These are phyloP conservation scores for Eclectus roratus DNA, from an alignment of 2,113 vertebrate genomes.

Conservation along the genomic window DNA sequence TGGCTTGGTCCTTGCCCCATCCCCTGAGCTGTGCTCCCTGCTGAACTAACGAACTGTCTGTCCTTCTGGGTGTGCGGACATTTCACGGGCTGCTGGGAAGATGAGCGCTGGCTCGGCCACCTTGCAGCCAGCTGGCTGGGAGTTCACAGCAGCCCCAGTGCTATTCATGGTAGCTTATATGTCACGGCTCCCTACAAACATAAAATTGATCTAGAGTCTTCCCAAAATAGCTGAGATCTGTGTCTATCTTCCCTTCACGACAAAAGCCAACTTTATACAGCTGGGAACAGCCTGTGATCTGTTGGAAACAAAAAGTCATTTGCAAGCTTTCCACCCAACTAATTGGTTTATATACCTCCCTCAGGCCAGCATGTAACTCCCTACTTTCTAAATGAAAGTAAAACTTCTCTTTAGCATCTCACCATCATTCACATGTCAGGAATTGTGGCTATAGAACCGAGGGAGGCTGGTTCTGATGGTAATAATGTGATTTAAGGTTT, in stretches of 20 bases:
- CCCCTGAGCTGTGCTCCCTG: neutral
- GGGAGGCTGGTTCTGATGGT: neutral
- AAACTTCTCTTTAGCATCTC: neutral
- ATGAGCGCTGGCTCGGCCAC: neutral
- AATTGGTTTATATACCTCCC: neutral
- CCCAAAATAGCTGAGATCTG: neutral
- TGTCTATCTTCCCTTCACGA: neutral
- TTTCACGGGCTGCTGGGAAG: neutral
- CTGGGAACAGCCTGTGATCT: neutral
- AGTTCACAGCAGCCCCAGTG: neutral
- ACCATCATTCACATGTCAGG: neutral
- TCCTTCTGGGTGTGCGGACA: rapidly evolving
- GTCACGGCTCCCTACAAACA: neutral
- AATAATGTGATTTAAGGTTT: neutral
- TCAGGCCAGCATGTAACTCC: neutral
- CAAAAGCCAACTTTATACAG: neutral
- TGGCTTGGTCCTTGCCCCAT: neutral
- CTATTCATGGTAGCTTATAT: slow-evolving; percentile 15
- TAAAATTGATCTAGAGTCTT: slow-evolving; percentile 38
- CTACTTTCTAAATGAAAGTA: neutral
- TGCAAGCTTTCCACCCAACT: slow-evolving; percentile 16
- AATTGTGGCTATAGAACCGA: rapidly evolving
- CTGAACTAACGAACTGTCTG: rapidly evolving
- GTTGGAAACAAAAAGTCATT: slow-evolving; percentile 18
- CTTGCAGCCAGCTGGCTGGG: slow-evolving; percentile 43